A percentile compares a stretch with the other conserved stretches of the same genome.
phyloP scores from a whole-genome alignment of 2,113 vertebrate species.

The Varanus komodoensis region DNA sequence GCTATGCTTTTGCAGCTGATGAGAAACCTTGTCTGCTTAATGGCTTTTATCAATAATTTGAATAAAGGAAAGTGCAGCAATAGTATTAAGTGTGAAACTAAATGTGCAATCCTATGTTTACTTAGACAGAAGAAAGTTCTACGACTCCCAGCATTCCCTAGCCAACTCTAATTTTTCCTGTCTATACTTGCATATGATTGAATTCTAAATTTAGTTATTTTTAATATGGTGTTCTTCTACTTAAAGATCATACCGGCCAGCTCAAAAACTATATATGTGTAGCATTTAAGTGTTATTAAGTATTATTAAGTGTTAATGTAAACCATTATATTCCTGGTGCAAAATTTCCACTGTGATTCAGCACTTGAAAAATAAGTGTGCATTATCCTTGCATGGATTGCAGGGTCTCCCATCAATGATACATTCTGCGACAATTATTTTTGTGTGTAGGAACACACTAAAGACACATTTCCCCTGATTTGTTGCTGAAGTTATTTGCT shows the following conservation, averaged over 20 bases:
- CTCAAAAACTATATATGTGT: background rate
- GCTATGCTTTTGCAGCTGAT: constrained; percentile 36
- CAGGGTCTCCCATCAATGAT: background rate
- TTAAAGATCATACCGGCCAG: no score
- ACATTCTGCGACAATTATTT: background rate
- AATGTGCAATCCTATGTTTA: background rate
- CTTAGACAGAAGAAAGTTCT: no score
- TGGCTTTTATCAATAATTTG: constrained; percentile 26
- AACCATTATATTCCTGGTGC: background rate
- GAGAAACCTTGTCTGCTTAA: constrained; percentile 29
- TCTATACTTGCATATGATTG: no score
- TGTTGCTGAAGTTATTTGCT: constrained; percentile 30
- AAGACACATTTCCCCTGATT: background rate
- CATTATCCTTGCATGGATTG: background rate
- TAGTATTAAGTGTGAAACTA: constrained; percentile 33
- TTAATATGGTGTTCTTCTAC: background rate
- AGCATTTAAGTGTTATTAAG: background rate
- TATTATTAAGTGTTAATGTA: background rate
- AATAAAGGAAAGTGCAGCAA: constrained; percentile 42
- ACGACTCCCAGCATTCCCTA: no score
- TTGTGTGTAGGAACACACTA: background rate
- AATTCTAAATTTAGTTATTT: background rate
- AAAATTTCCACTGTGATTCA: background rate
- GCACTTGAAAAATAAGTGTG: background rate
- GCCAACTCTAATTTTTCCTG: no score